Conservation (phyloP, 1,140 invertebrate genomes). For the Trinorchestia longiramus region DNA sequence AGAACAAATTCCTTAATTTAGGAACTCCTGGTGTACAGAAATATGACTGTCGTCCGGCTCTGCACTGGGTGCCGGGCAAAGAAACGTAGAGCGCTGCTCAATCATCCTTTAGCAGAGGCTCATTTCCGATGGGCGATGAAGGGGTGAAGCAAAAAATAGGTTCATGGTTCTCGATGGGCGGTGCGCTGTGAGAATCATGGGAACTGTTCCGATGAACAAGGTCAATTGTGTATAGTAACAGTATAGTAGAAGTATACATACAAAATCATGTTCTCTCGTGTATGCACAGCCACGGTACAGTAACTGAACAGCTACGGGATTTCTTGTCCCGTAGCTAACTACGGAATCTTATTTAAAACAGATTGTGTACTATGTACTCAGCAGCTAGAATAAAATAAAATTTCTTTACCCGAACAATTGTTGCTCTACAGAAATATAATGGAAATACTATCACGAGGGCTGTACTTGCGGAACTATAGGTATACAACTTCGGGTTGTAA, state of each 20-base stretch:
- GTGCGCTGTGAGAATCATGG: neutral
- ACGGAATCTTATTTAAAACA: no score
- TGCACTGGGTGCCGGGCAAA: neutral
- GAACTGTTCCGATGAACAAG: neutral
- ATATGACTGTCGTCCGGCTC: neutral
- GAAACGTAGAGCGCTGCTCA: neutral
- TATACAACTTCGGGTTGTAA: no score
- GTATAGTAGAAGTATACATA: neutral
- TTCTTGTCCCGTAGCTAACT: no score
- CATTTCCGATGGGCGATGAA: constrained; percentile 23
- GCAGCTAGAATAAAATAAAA: no score
- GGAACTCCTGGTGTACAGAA: neutral
- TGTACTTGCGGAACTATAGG: no score
- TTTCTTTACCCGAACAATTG: no score
- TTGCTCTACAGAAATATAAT: no score
- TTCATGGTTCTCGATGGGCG: neutral
- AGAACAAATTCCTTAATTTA: neutral
- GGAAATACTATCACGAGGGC: no score
- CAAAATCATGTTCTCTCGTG: neutral
- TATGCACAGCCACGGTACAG: neutral
- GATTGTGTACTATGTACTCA: no score
- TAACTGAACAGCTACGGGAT: no score
- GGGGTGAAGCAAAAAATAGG: constrained; percentile 22
- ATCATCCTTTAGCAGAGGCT: neutral
- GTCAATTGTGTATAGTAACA: neutral